Percentiles rank a stretch among this genome's conserved stretches.
Evolutionary conservation across 2,797 vertebrate genomes (phyloP).

Genomic region (Tolypeutes matacus): DNA sequence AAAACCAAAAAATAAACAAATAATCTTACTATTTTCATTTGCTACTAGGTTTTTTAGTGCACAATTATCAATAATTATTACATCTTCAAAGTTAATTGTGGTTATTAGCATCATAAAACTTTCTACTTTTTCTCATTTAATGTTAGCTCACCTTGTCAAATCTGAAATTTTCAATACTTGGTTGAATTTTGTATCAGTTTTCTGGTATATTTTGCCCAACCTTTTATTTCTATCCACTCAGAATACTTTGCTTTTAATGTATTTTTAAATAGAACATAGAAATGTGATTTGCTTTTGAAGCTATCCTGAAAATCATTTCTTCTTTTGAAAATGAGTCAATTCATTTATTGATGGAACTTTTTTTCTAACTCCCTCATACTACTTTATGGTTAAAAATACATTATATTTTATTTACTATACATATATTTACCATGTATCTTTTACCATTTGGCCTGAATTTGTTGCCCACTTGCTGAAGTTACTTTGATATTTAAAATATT

Average conservation of each 20-base stretch:
- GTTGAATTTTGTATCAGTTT: not conserved
- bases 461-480: not conserved
- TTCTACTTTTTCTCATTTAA: not conserved
- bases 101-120: not conserved
- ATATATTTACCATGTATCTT: not conserved
- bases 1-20: no score
- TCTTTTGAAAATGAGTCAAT: not conserved
- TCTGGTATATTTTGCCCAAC: not conserved
- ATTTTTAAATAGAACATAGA: not conserved
- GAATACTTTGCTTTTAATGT: not conserved
- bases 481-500: conserved; percentile 4
- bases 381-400: not conserved
- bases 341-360: not conserved
- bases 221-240: not conserved
- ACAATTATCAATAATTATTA: not conserved
- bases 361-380: not conserved
- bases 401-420: not conserved
- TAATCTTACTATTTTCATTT: no score
- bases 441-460: not conserved
- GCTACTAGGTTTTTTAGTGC: not conserved
- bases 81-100: not conserved
- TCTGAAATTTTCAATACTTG: not conserved
- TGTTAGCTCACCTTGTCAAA: not conserved
- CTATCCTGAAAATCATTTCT: not conserved
- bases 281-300: not conserved